Percentiles rank a stretch among this genome's conserved stretches.
phyloP scores from a whole-genome alignment of 2,797 vertebrate species.

The Characodon lateralis region DNA sequence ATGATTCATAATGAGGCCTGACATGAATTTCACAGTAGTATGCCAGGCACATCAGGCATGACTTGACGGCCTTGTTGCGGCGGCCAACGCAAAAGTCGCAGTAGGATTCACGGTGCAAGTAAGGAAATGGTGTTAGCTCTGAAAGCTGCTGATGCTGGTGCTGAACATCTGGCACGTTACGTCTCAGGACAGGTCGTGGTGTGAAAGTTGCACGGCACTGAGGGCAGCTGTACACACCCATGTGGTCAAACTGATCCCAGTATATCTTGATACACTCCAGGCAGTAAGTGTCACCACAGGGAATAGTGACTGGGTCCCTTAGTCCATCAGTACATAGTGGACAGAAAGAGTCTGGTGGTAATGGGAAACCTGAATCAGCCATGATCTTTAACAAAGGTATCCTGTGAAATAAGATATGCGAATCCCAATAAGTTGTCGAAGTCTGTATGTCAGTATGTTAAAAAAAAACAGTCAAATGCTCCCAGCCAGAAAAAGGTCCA shows the following conservation, averaged over 20 bases:
- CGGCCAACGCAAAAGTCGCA: constrained; percentile 85
- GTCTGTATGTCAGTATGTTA: background rate
- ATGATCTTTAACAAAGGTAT: constrained; percentile 38
- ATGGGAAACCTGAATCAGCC: constrained; percentile 70
- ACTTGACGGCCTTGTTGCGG: constrained; percentile 80
- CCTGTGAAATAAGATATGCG: background rate
- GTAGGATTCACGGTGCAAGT: constrained; percentile 77
- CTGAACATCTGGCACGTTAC: constrained; percentile 76
- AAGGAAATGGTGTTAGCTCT: constrained; percentile 62
- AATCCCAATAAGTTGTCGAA: background rate
- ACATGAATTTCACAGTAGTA: constrained; percentile 84
- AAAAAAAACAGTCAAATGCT: background rate
- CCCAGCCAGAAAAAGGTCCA: background rate
- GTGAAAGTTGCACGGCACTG: constrained; percentile 84
- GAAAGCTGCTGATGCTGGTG: constrained; percentile 62
- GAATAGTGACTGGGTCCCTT: constrained; percentile 82
- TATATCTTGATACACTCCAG: constrained; percentile 85
- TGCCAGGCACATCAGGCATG: constrained; percentile 83
- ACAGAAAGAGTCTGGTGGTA: constrained; percentile 78
- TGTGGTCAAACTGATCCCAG: constrained; percentile 84
- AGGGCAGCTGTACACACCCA: constrained; percentile 83
- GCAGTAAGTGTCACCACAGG: constrained; percentile 88
- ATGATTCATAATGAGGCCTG: constrained; percentile 83
- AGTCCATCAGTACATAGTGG: constrained; percentile 80
- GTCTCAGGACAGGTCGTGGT: constrained; percentile 80